Conservation (phyloP, 2,113 vertebrate genomes). For the Pionites leucogaster region DNA sequence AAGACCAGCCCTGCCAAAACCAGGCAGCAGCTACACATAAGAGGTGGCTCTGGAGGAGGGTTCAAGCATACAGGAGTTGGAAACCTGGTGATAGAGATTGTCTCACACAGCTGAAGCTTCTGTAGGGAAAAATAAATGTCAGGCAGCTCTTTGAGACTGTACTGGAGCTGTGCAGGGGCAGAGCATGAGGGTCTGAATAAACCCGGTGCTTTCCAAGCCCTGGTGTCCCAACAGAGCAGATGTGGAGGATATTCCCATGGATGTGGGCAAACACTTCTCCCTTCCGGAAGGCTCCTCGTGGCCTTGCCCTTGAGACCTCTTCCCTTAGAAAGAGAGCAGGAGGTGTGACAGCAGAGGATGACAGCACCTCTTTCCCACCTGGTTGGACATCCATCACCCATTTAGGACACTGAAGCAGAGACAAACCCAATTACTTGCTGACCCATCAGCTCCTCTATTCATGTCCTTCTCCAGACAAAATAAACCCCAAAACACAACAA, state of each 20-base stretch:
- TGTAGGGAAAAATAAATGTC: neutral
- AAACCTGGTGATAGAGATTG: neutral
- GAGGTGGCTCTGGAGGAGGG: neutral
- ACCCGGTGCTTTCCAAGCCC: neutral
- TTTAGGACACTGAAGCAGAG: neutral
- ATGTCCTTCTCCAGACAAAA: neutral
- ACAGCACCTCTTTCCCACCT: neutral
- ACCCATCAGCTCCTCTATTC: neutral
- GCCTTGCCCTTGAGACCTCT: neutral
- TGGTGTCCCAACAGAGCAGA: neutral
- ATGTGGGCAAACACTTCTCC: fast-evolving
- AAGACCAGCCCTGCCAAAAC: neutral
- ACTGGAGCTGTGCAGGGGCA: neutral
- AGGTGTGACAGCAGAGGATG: neutral
- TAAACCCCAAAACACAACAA: fast-evolving
- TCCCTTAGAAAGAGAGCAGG: fast-evolving
- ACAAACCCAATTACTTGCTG: neutral
- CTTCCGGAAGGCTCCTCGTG: neutral
- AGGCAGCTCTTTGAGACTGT: too few species aligned
- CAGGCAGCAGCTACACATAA: neutral
- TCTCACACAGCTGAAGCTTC: neutral
- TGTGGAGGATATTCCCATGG: neutral
- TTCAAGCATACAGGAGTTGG: neutral
- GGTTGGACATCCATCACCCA: neutral
- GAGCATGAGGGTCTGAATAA: neutral